Evolutionary conservation across 2,797 vertebrate species (phyloP), one percentile per base, ranked within the genome.

Genomic region (Gobio occitaniae): DNA sequence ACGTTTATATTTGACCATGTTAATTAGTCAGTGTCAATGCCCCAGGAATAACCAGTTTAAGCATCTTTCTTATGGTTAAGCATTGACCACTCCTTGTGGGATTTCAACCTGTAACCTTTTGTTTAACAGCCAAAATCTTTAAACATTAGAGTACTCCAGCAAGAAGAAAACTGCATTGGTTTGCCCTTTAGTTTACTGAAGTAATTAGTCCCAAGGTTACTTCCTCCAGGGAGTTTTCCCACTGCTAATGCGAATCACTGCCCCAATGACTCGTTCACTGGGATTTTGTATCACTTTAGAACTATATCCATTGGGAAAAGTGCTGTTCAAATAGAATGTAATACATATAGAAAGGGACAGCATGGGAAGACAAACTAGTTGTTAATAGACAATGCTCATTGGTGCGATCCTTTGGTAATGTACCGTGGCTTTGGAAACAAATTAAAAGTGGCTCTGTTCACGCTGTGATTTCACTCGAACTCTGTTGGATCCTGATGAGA

Each of bases 151-250:
- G n/a, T n/a, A n/a, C n/a, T n/a, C n/a, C n/a, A n/a, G n/a, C n/a
- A n/a, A n/a, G n/a, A n/a, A n/a, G n/a, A n/a, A n/a, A n/a, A n/a
- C n/a, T n/a, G n/a, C n/a, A 12, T 56, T 21, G 74, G 17, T 76
- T 76, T 76, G 52, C 36, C 8, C 21, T 59, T 41, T 13, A 16
- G 36, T 61, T 77, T 54, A 21, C 50, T 38, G 5, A 54, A 56
- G 29, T n/a, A 56, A 61, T 77, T 41, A 59, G 21, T 61, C 54
- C 8, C 75, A 44, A 77, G 36, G 36, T 25, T 41, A n/a, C 32
- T 41, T 74, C 32, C 36, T n/a, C 72, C 17, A 7, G 48, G 72
- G 72, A 76, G 50, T 54, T 54, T 76, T 38, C 13, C 75, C 52
- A 25, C 36, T 10, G 54, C 21, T 44, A 36, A 61, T 25, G 13